Base-by-base conservation (phyloP, 92 coral and sea anemone species). In the Actinernus sp. region DNA sequence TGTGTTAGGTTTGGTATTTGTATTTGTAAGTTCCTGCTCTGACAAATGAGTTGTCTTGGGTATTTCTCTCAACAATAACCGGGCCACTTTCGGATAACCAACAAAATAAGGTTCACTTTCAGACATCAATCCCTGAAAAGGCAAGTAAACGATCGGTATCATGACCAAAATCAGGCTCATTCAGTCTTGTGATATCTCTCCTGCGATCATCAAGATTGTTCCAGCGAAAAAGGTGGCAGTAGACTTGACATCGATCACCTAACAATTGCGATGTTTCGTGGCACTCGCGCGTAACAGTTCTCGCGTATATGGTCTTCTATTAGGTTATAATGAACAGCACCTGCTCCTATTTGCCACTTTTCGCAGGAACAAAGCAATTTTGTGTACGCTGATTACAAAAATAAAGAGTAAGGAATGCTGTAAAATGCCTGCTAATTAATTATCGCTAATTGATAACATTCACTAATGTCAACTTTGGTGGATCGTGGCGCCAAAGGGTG, bases 381-480 rank as follows among this genome's bases (percentile, higher is more conserved):
- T 79, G 63, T 76, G 89, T 77, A 75, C 83, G 86, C 65, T 73
- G 89, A 86, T 90, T 88, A 86, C 81, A 21, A 72, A 81, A 71
- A 90, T 85, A 75, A 86, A 79, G 82, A 67, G 82, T 55, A 57
- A 61, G 80, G 92, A 90, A 90, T 90, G 89, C 68, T 86, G 92
- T 90, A 90, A 90, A 90, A 90, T 71, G 97, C 74, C 92, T 86
- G 83, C 79, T 90, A 95, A 95, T 95, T 95, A 91, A 95, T 95
- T 91, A 95, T 68, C 90, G 76, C 63, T 95, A 95, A 95, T 95
- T 95, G 97, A 95, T 91, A 91, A 83, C 97, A 95, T 85, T 88
- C 78, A 68, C 85, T 71, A 70, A 74, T 90, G 97, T 86, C 97
- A 86, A 75, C 67, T 56, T 43, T 29, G 68, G 73, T 68, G 70